Evolutionary conservation across 2,113 vertebrate species (phyloP), one percentile per base, ranked within the genome.

Genomic region (Meriones unguiculatus): DNA sequence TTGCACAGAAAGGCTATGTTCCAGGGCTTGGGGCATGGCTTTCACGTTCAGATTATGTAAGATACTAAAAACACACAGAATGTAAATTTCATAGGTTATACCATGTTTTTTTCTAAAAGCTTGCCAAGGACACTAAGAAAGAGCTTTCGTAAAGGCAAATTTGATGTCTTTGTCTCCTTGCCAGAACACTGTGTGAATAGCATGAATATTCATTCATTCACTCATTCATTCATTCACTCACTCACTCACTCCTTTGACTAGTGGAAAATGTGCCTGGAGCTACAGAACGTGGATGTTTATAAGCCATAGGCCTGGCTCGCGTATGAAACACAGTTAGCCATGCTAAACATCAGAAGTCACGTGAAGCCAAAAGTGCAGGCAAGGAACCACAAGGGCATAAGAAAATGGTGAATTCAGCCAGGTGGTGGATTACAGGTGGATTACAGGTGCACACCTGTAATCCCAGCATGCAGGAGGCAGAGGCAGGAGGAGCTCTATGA

Each of bases 31-130:
- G 28, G 57, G 0, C 65, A 32, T 18, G 46, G 76, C 13, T 64
- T 93, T 91, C 41, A 30, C 57, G 86, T 80, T 73, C 30, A 87
- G 89, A 67, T 96, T 67, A 93, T 38, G 28, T 65, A 91, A 97
- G 67, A 89, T 90, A n/a, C 54, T 93, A 69, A 84, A 84, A 94
- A 91, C 30, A 77, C 30, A 78, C 50, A 62, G 32, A 65, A 32
- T 81, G 41, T 89, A 88, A 6, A 69, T 77, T 54, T 78, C 1
- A 2, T 11, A 77, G 59, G 46, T 67, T 57, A 54, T 70, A 90
- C 52, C 32, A n/a, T 38, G 82, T 46, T 70, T 90, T 90, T 95
- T 59, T 24, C 90, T 46, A 93, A 89, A n/a, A 67, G 22, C 65
- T 96, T 65, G 64, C 50, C 75, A 81, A 64, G n/a, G 52, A 50